Evolutionary conservation across 1,140 invertebrate species (phyloP), one percentile per base, ranked within the genome.

Genomic region (Danaus melanippus): DNA sequence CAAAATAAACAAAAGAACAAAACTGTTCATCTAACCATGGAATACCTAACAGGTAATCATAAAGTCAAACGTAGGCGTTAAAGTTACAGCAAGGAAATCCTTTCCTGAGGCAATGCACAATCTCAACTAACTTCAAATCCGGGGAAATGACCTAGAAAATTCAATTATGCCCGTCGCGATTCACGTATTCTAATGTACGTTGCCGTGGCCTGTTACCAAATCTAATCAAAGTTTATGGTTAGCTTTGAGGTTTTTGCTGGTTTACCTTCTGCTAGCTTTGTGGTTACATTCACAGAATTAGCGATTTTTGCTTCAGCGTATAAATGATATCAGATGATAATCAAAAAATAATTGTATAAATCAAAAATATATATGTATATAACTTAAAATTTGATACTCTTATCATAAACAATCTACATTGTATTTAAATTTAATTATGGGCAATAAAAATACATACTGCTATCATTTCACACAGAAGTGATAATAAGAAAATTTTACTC

Each of bases 181-280:
- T 80, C 78, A 73, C 75, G 81, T 78, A 84, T 84, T 83, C 76
- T 81, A 83, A 84, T 83, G 76, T 79, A 69, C 67, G 67, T 52
- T 60, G 69, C 64, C 58, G 68, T 58, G 61, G 74, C 71, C 75
- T 74, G 74, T 79, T 77, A 77, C 80, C 70, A 71, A 82, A 84
- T 82, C 82, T 85, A 85, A 85, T 85, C 82, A 83, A 85, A 85
- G 74, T 85, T 85, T 85, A 85, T 80, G 78, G 78, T 66, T 66
- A 71, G 68, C 73, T 71, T 74, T 66, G 76, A 58, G 76, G 76
- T 77, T 81, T 81, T 82, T 79, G 73, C 67, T 64, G 70, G 56
- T 75, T 69, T 70, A 74, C 74, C 76, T 79, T 71, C 66, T 56
- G 53, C 58, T 61, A 46, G 50, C 40, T 57, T 57, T 55, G 58